These are phyloP conservation scores for Listronotus bonariensis DNA, from an alignment of 1,140 invertebrate species.

Conservation along the genomic window DNA sequence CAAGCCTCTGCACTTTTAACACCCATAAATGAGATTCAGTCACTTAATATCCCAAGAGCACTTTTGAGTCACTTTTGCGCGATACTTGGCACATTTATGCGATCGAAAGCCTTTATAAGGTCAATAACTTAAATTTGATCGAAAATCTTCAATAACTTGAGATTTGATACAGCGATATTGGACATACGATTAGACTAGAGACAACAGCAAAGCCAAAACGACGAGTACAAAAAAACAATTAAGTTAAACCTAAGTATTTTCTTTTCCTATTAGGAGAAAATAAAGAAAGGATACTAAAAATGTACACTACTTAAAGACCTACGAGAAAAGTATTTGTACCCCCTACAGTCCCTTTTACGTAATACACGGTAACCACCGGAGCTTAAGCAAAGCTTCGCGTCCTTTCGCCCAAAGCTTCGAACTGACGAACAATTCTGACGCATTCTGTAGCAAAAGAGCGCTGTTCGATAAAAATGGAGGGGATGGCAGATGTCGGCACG, in stretches of 20 bases:
- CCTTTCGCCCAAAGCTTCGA: constrained; percentile 5
- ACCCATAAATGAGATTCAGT: constrained; percentile 30
- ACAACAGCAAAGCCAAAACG: not conserved
- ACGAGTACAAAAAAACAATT: not conserved
- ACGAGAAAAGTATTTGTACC: too few relatives aligned
- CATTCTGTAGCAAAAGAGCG: constrained; percentile 13
- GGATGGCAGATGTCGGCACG: constrained; percentile 32
- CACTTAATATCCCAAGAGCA: constrained; percentile 10
- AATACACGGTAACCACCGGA: not conserved
- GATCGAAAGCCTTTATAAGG: too few relatives aligned
- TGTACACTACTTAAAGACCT: too few relatives aligned
- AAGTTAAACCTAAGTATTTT: too few relatives aligned
- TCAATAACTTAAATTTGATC: too few relatives aligned
- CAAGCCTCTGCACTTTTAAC: constrained; percentile 25
- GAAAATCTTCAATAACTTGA: too few relatives aligned
- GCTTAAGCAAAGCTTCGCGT: not conserved
- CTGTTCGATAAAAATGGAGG: constrained; percentile 29
- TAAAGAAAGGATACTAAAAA: too few relatives aligned
- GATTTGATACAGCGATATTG: too few relatives aligned
- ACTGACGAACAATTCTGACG: constrained; percentile 22
- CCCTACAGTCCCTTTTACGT: not conserved
- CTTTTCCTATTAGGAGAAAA: too few relatives aligned
- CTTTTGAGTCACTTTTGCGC: not conserved
- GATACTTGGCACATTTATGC: constrained; percentile 7
- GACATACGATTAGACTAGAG: too few relatives aligned